Evolutionary conservation across 1,140 invertebrate genomes (phyloP), one percentile per base, ranked within the genome.

Genomic region (Zaprionus kolodkinae): DNA sequence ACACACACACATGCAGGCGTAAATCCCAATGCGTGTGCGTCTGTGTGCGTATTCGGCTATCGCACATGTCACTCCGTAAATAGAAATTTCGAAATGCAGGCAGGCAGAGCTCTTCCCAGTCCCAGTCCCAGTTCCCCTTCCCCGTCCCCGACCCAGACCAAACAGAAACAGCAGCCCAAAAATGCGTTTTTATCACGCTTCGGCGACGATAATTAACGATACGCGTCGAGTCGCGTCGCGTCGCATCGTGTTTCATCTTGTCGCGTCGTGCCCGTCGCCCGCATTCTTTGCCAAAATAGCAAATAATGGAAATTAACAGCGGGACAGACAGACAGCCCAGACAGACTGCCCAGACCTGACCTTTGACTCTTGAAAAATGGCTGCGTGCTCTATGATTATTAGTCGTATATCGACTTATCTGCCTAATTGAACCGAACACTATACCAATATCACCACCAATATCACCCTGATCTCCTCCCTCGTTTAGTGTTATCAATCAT

Each of bases 51-150:
- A 56, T 50, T 63, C 50, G n/a, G 68, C 50, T 79, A 67, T 77
- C 77, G 74, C 62, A 76, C 72, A 76, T 59, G 80, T 72, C 73
- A 77, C 65, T 79, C 76, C 77, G 54, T 70, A 87, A 87, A 87
- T 87, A 87, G 84, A 84, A 87, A 78, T 78, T 87, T 77, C 74
- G 74, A 84, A 84, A 80, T 74, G 73, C 69, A 76, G 64, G 61
- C 66, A 80, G 61, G 55, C 40, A 76, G 27, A 30, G 27, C 21
- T 21, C 21, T 1, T 21, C 21, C 21, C 21, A 21, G 21, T 21
- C 21, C 21, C 21, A 21, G 21, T 21, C 21, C 45, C 61, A n/a
- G n/a, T n/a, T n/a, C n/a, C n/a, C n/a, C n/a, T n/a, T n/a, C n/a
- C 40, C 36, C 43, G 33, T 43, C 59, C 40, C 25, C 33, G 61